Percentiles rank a stretch among this genome's conserved stretches.
Evolutionary conservation across 2,113 vertebrate genomes (phyloP).

Genomic region (Mormyrus iriodes): DNA sequence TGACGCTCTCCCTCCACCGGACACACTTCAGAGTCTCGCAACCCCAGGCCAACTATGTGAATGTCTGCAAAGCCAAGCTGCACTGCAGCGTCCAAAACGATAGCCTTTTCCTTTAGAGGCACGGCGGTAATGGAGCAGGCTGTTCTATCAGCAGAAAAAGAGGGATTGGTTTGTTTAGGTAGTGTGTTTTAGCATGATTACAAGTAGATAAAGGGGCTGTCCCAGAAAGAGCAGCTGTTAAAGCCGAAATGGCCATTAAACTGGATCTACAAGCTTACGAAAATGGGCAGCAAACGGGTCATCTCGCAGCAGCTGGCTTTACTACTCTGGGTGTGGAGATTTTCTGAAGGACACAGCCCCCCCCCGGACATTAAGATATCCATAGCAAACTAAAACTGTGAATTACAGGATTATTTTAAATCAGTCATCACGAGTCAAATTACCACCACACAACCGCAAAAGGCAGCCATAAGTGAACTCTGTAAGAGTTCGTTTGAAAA

Average conservation of each 20-base stretch:
- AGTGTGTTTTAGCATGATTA: not conserved
- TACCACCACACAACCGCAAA: not conserved
- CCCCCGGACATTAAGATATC: not conserved
- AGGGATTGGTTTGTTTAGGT: not conserved
- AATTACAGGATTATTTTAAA: not conserved
- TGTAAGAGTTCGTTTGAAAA: not conserved
- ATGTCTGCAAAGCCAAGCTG: not conserved
- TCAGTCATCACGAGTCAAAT: not conserved
- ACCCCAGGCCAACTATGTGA: not conserved
- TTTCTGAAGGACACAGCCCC: not conserved
- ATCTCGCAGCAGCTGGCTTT: not conserved
- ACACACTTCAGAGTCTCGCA: not conserved
- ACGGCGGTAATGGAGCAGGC: not conserved
- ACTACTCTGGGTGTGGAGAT: not conserved
- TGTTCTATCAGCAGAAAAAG: not conserved
- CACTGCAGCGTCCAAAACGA: not conserved
- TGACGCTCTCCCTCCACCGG: not conserved
- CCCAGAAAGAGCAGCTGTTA: not conserved
- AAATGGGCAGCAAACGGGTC: not conserved
- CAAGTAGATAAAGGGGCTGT: not conserved
- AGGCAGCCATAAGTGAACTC: not conserved
- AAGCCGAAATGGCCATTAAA: not conserved
- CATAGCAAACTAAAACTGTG: not conserved
- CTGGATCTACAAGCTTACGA: not conserved
- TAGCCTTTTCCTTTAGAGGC: not conserved